Percentiles rank a stretch among this genome's conserved stretches.
These are phyloP conservation scores for Tringa solitaria DNA, from an alignment of 2,113 vertebrate species.

Conservation along the genomic window DNA sequence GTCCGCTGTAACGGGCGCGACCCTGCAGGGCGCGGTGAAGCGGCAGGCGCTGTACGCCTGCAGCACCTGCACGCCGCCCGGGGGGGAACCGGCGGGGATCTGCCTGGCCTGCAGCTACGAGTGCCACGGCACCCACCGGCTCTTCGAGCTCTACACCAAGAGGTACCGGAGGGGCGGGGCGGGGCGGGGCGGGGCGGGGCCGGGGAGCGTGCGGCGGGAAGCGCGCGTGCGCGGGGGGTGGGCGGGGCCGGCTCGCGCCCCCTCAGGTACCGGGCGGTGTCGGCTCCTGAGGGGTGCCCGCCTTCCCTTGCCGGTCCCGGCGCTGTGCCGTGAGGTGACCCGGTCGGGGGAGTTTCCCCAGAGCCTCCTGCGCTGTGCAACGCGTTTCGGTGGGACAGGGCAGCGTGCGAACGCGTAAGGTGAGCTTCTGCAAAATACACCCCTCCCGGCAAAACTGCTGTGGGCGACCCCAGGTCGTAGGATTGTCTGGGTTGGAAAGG, in stretches of 20 bases:
- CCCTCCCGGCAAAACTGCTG: not conserved
- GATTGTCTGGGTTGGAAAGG: not conserved
- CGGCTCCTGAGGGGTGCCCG: not conserved
- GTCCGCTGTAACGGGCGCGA: not conserved
- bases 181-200: too few species aligned
- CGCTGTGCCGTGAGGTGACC: not conserved
- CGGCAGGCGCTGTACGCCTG: slow-evolving; percentile 93
- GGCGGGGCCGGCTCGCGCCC: not conserved
- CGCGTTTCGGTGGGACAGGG: fast-evolving
- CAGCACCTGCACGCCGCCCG: slow-evolving; percentile 84
- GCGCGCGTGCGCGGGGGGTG: not conserved
- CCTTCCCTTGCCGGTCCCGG: too few species aligned
- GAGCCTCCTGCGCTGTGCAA: fast-evolving
- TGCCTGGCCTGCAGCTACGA: slow-evolving; percentile 93
- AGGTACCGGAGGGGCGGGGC: slow-evolving; percentile 69
- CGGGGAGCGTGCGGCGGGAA: not conserved
- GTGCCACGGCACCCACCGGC: slow-evolving; percentile 90
- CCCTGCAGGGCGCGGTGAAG: slow-evolving; percentile 86
- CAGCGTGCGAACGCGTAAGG: fast-evolving
- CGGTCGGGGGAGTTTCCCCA: fast-evolving
- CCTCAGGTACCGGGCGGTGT: too few species aligned
- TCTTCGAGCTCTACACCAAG: slow-evolving; percentile 94
- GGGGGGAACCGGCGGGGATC: slow-evolving; percentile 86
- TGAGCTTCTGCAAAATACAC: fast-evolving
- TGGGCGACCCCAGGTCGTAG: fast-evolving